Conservation (phyloP, 2,888 invertebrate genomes). For the Lochmaea capreae region DNA sequence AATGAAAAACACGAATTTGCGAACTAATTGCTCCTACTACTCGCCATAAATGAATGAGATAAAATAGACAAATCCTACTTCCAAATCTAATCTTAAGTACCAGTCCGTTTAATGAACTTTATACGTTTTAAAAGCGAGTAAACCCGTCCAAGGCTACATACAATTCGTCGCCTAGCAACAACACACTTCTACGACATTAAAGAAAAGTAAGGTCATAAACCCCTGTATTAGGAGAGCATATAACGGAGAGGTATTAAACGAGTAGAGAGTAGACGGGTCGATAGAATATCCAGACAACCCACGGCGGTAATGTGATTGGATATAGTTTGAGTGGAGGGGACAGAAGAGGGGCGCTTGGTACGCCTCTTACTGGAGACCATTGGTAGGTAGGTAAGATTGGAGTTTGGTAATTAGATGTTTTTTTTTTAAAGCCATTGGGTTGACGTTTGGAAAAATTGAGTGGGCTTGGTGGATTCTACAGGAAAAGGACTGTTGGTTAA, state of each 20-base stretch:
- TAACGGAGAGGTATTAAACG: conserved; percentile 33
- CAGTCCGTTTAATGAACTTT: conserved; percentile 33
- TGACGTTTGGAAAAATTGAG: background rate
- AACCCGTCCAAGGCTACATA: conserved; percentile 43
- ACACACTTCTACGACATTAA: conserved; percentile 38
- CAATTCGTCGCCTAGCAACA: conserved; percentile 45
- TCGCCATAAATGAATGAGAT: too few relatives aligned
- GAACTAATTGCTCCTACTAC: too few relatives aligned
- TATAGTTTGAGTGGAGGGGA: conserved; percentile 12
- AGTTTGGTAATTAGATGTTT: background rate
- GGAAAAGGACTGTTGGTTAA: background rate
- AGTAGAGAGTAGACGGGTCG: conserved; percentile 19
- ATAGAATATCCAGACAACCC: conserved; percentile 1
- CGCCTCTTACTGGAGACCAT: conserved; percentile 28
- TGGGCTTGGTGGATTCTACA: background rate
- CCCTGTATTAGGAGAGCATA: conserved; percentile 39
- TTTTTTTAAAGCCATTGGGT: background rate
- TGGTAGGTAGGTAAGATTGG: conserved; percentile 23
- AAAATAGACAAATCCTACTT: too few relatives aligned
- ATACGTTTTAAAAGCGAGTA: conserved; percentile 21
- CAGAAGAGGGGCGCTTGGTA: conserved; percentile 1
- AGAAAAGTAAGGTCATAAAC: conserved; percentile 45
- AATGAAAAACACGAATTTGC: too few relatives aligned
- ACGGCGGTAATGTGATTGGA: conserved; percentile 15
- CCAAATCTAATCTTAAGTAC: conserved; percentile 25